phyloP scores from a whole-genome alignment of 1,140 invertebrate species.

The Episyrphus balteatus region DNA sequence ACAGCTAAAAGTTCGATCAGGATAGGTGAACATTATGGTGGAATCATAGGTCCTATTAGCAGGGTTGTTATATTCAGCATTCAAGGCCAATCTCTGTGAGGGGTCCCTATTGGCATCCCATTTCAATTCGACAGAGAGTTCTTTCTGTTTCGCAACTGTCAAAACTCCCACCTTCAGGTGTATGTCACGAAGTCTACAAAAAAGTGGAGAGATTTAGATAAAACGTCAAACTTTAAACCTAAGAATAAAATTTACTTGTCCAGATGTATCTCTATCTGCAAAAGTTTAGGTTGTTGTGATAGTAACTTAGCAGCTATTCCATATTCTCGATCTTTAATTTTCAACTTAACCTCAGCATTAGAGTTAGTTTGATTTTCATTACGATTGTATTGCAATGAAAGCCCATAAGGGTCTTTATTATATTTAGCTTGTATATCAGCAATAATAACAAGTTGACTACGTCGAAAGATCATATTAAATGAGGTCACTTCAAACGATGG shows the following conservation, averaged over 20 bases:
- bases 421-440: conserved; percentile 27
- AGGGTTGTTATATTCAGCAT: conserved; percentile 28
- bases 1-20: conserved; percentile 55
- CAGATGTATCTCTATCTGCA: conserved; percentile 52
- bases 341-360: conserved; percentile 45
- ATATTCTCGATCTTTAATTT: conserved; percentile 53
- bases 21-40: conserved; percentile 54
- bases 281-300: conserved; percentile 19
- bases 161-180: conserved; percentile 49
- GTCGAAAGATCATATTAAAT: conserved; percentile 46
- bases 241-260: conserved; percentile 48
- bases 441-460: conserved; percentile 32
- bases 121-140: conserved; percentile 55
- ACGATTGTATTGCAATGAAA: conserved; percentile 23
- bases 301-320: conserved; percentile 38
- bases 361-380: conserved; percentile 42
- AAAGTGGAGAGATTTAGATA: conserved; percentile 1
- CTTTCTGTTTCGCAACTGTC: conserved; percentile 45
- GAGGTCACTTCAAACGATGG: conserved; percentile 56
- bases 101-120: conserved; percentile 77
- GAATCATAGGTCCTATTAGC: conserved; percentile 48
- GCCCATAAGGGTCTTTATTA: conserved; percentile 28
- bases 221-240: not conserved
- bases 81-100: conserved; percentile 40
- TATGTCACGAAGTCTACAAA: conserved; percentile 55